Percentiles rank a stretch among this genome's conserved stretches.
Evolutionary conservation across 2,888 invertebrate genomes (phyloP).

Genomic region (Vanessa cardui): DNA sequence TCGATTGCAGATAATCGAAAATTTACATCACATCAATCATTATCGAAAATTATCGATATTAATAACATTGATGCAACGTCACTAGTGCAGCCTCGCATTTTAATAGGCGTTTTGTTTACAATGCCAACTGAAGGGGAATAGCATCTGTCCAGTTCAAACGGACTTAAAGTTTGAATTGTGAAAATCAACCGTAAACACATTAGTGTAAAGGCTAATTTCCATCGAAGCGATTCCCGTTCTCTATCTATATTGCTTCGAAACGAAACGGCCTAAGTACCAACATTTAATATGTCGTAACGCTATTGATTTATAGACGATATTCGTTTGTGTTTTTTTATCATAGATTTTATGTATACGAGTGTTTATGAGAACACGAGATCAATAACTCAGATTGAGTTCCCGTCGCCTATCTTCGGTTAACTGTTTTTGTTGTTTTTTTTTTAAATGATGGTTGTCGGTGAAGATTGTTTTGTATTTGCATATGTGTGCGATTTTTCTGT

Average conservation of each 20-base stretch:
- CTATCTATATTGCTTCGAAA: neutral
- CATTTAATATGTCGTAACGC: slow-evolving; percentile 28
- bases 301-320: slow-evolving; percentile 39
- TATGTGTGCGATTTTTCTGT: neutral
- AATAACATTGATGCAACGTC: slow-evolving; percentile 46
- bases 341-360: slow-evolving; percentile 28
- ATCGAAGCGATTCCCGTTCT: neutral
- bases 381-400: slow-evolving; percentile 65
- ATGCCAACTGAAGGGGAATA: slow-evolving; percentile 74
- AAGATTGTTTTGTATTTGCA: slow-evolving; percentile 27
- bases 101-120: slow-evolving; percentile 82
- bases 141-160: slow-evolving; percentile 37
- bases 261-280: slow-evolving; percentile 32
- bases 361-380: slow-evolving; percentile 52
- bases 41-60: slow-evolving; percentile 25
- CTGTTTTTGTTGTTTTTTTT: slow-evolving; percentile 45
- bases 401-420: slow-evolving; percentile 56
- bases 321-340: slow-evolving; percentile 30
- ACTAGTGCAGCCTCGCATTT: slow-evolving; percentile 66
- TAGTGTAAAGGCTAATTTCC: slow-evolving; percentile 44
- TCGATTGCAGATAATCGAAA: neutral
- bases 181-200: slow-evolving; percentile 46
- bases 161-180: slow-evolving; percentile 40
- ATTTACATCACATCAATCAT: slow-evolving; percentile 4
- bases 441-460: slow-evolving; percentile 29